Evolutionary conservation across 2,113 vertebrate species (phyloP).

Genomic region (Phrynocephalus versicolor): DNA sequence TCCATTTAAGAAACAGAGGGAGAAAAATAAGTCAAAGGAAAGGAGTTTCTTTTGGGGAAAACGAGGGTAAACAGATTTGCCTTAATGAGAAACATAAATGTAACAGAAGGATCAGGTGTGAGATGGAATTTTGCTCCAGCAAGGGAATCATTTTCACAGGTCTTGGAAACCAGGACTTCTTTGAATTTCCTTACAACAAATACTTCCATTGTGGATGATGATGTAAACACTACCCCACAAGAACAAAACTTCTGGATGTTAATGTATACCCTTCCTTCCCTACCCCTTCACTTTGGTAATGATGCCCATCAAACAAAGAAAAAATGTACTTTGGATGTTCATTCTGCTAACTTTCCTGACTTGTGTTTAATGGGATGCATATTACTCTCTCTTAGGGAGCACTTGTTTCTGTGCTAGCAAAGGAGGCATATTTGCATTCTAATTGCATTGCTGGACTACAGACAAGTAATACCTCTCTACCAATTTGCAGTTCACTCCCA

Average conservation of each 20-base stretch:
- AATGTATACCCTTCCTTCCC: not conserved
- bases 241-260: not conserved
- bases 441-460: conserved; percentile 9
- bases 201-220: not conserved
- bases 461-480: conserved; percentile 25
- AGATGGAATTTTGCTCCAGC: too few species aligned
- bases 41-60: too few species aligned
- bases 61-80: not conserved
- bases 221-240: not conserved
- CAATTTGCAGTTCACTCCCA: conserved; percentile 44
- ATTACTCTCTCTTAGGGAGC: conserved; percentile 23
- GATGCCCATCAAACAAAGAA: not conserved
- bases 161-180: not conserved
- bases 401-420: conserved; percentile 11
- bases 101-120: too few species aligned
- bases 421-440: not conserved
- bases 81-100: too few species aligned
- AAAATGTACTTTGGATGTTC: not conserved
- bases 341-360: too few species aligned
- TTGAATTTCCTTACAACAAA: not conserved
- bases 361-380: not conserved
- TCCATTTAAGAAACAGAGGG: too few species aligned
- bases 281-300: not conserved
- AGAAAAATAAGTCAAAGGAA: too few species aligned
- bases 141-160: not conserved